phyloP scores from a whole-genome alignment of 2,888 invertebrate genomes.

The Aromia moschata region DNA sequence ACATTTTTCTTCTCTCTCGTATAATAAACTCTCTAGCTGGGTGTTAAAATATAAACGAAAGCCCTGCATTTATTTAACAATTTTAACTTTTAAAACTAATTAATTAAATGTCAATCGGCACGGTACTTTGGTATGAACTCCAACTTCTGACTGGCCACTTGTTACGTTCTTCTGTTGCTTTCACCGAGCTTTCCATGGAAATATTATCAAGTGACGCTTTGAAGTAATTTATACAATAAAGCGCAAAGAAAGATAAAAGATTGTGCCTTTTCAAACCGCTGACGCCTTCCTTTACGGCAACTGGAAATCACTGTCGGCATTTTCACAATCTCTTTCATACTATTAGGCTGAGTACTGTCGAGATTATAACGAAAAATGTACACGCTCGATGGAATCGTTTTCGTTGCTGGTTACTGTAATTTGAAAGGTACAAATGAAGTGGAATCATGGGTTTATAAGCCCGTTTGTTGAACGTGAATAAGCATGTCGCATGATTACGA shows the following conservation, averaged over 20 bases:
- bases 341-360: background rate
- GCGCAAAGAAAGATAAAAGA: slow-evolving; percentile 6
- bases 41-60: too few relatives aligned
- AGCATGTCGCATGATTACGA: too few relatives aligned
- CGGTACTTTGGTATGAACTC: too few relatives aligned
- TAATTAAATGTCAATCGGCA: too few relatives aligned
- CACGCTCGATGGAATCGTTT: background rate
- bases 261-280: background rate
- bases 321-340: background rate
- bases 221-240: slow-evolving; percentile 19
- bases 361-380: background rate
- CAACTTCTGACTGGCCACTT: background rate
- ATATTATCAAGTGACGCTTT: slow-evolving; percentile 5
- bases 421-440: background rate
- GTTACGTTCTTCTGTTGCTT: slow-evolving; percentile 3
- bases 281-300: slow-evolving; percentile 1
- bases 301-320: slow-evolving; percentile 1
- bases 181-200: background rate
- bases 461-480: too few relatives aligned
- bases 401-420: background rate
- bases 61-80: too few relatives aligned
- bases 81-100: too few relatives aligned
- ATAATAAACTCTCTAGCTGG: too few relatives aligned
- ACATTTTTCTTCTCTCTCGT: too few relatives aligned
- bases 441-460: too few relatives aligned